phyloP scores from a whole-genome alignment of 2,113 vertebrate species.

The Varanus komodoensis region DNA sequence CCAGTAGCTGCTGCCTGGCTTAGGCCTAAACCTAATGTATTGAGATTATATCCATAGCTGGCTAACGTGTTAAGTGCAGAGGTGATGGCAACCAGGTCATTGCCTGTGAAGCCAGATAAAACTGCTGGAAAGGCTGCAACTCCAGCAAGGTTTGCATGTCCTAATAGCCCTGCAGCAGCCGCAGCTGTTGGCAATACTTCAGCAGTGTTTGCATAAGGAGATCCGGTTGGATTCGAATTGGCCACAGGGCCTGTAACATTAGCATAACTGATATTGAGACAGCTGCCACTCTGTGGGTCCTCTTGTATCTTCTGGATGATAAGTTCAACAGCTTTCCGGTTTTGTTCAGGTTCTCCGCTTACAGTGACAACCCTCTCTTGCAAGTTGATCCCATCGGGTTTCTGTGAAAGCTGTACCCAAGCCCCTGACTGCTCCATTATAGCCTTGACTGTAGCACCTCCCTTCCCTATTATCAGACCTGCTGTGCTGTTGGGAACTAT shows the following conservation, averaged over 20 bases:
- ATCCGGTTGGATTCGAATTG: slow-evolving; percentile 91
- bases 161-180: slow-evolving; percentile 87
- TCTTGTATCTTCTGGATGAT: slow-evolving; percentile 93
- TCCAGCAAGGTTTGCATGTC: slow-evolving; percentile 89
- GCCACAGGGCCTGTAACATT: slow-evolving; percentile 91
- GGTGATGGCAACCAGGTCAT: slow-evolving; percentile 91
- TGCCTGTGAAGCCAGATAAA: slow-evolving; percentile 89
- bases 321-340: slow-evolving; percentile 91
- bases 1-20: slow-evolving; percentile 89
- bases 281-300: slow-evolving; percentile 91
- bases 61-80: slow-evolving; percentile 91
- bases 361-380: slow-evolving; percentile 92
- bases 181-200: slow-evolving; percentile 90
- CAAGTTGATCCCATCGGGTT: slow-evolving; percentile 91
- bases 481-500: slow-evolving; percentile 93
- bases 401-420: slow-evolving; percentile 92
- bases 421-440: slow-evolving; percentile 92
- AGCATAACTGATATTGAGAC: slow-evolving; percentile 92
- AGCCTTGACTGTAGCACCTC: slow-evolving; percentile 91
- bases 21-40: slow-evolving; percentile 88
- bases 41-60: slow-evolving; percentile 92
- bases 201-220: slow-evolving; percentile 91
- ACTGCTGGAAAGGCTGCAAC: slow-evolving; percentile 89
- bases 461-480: slow-evolving; percentile 92
- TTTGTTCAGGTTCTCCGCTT: slow-evolving; percentile 91